phyloP scores from a whole-genome alignment of 2,797 vertebrate species.

The Ptychadena robeensis region DNA sequence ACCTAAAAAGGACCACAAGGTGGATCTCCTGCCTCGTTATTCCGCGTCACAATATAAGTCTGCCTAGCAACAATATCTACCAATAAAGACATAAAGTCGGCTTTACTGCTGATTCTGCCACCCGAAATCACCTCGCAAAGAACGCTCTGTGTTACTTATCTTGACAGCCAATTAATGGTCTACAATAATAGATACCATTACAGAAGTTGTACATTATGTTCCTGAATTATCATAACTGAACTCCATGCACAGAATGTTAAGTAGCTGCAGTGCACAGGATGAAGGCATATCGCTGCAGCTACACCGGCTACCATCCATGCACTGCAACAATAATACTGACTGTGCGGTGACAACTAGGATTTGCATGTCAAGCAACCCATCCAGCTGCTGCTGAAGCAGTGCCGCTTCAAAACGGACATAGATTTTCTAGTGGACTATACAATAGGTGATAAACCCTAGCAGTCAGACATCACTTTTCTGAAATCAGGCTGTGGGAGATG shows the following conservation, averaged over 20 bases:
- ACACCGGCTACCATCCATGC: background rate
- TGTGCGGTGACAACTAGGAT: conserved; percentile 15
- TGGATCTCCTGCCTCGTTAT: conserved; percentile 37
- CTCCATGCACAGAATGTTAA: conserved; percentile 28
- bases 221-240: background rate
- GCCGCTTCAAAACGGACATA: too few relatives aligned
- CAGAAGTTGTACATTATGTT: background rate
- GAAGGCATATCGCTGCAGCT: conserved; percentile 25
- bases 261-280: conserved; percentile 10
- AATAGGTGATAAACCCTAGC: background rate
- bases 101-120: background rate
- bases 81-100: conserved; percentile 36
- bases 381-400: background rate
- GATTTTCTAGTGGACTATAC: too few relatives aligned
- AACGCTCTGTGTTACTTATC: conserved; percentile 25
- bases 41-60: conserved; percentile 17
- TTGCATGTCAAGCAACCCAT: background rate
- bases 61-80: conserved; percentile 55
- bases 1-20: conserved; percentile 50
- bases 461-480: background rate
- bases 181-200: conserved; percentile 26
- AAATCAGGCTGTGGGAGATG: too few relatives aligned
- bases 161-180: conserved; percentile 31
- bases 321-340: conserved; percentile 30
- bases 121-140: background rate